Evolutionary conservation across 2,888 invertebrate species (phyloP).

Genomic region (Melanotus villosus): DNA sequence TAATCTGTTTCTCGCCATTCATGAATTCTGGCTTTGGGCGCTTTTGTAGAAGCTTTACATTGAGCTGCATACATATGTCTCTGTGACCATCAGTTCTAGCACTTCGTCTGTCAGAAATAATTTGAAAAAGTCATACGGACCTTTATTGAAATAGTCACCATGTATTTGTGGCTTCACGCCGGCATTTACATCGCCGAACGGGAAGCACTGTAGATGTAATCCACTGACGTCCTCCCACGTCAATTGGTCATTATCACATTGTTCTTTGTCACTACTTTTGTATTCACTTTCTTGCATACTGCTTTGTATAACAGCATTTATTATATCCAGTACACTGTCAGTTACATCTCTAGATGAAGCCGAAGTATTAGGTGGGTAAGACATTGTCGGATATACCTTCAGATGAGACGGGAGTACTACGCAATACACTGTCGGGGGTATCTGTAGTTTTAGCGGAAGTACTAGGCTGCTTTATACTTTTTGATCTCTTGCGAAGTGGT

Average conservation of each 20-base stretch:
- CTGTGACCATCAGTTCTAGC: background rate
- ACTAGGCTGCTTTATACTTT: background rate
- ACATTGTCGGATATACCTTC: background rate
- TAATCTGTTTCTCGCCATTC: conserved; percentile 29
- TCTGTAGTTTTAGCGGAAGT: background rate
- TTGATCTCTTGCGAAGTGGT: background rate
- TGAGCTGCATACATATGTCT: conserved; percentile 30
- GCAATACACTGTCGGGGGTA: background rate
- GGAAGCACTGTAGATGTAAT: background rate
- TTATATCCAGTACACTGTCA: background rate
- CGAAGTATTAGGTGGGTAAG: background rate
- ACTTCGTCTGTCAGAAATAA: conserved; percentile 1
- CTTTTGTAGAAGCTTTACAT: background rate
- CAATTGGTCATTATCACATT: background rate
- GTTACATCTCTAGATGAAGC: conserved; percentile 5
- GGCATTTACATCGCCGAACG: background rate
- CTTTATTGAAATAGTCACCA: background rate
- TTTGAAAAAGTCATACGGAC: background rate
- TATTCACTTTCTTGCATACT: conserved; percentile 7
- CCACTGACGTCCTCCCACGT: background rate
- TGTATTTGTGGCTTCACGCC: background rate
- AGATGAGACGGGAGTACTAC: conserved; percentile 4
- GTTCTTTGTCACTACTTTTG: background rate
- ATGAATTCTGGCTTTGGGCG: conserved; percentile 24
- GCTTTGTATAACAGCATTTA: conserved; percentile 2